Base-by-base conservation (phyloP, 2,888 invertebrate genomes). In the Nomada goodeniana region DNA sequence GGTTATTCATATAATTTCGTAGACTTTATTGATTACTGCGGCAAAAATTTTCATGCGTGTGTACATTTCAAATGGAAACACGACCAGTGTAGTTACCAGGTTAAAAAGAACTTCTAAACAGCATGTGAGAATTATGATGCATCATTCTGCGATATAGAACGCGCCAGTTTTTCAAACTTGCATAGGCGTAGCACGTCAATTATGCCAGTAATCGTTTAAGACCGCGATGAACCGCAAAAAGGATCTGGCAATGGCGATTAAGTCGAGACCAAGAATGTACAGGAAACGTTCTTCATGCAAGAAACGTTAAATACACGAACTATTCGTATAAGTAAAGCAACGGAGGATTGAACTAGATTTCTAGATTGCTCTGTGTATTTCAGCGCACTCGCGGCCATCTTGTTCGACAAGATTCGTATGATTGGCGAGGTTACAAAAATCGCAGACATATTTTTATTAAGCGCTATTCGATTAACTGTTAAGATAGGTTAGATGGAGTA, bases 151-250 rank as follows among this genome's bases (percentile, higher is more conserved):
- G 13, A 65, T 29, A 11, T 52, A 29, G 50, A 52, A 52, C 50
- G n/a, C 18, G 26, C 65, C n/a, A 29, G 29, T 65, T 65, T 65
- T 65, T 65, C 52, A 29, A 7, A n/a, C 50, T 52, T 50, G 29
- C 26, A 52, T 65, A 23, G 29, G 50, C 11, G 13, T 23, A 23
- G n/a, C n/a, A n/a, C 3, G 50, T 29, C n/a, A 29, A 29, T n/a
- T 50, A 11, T 26, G 13, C n/a, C 50, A 7, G 26, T 55, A 50
- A n/a, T 26, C 50, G 26, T 15, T 15, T 2, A 65, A 7, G 50
- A 65, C n/a, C 36, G 36, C 18, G 50, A 52, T 65, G n/a, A 52
- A n/a, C 52, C n/a, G n/a, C 36, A 15, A 64, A 64, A 26, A 47
- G 23, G 36, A 11, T 64, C 18, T 4, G 26, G 50, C 20, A 50